phyloP scores from a whole-genome alignment of 2,797 vertebrate species.

The Benthosema pterotum region DNA sequence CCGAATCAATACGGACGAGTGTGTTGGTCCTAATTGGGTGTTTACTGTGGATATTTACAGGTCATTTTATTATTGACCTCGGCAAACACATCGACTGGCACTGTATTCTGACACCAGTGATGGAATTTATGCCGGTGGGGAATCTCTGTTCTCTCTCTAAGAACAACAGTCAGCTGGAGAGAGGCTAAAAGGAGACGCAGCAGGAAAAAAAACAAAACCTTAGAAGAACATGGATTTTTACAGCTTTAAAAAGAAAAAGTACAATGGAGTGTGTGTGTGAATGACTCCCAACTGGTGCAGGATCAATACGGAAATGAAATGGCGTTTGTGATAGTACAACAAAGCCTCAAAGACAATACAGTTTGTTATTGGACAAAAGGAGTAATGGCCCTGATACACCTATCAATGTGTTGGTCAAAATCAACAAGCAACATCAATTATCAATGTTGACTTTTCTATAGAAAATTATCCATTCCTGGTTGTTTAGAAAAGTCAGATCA shows the following conservation, averaged over 20 bases:
- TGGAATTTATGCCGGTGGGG: constrained; percentile 34
- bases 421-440: no score
- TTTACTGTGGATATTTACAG: constrained; percentile 56
- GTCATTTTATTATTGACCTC: constrained; percentile 58
- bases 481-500: no score
- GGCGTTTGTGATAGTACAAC: no score
- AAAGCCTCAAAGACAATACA: no score
- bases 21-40: constrained; percentile 31
- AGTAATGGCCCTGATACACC: no score
- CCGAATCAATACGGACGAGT: constrained; percentile 56
- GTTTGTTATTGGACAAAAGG: no score
- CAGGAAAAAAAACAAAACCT: neutral
- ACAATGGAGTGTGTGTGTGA: constrained; percentile 38
- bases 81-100: constrained; percentile 61
- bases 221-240: constrained; percentile 43
- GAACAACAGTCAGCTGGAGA: constrained; percentile 21
- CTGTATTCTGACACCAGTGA: constrained; percentile 38
- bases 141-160: constrained; percentile 13
- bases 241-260: constrained; percentile 13
- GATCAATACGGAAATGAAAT: constrained; percentile 49
- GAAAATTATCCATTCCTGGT: no score
- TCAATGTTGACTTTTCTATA: no score
- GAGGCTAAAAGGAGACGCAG: constrained; percentile 31
- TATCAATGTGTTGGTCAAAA: no score
- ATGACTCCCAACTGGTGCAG: constrained; percentile 61